Conservation (phyloP, 2,113 vertebrate genomes). For the Anguilla japonica region DNA sequence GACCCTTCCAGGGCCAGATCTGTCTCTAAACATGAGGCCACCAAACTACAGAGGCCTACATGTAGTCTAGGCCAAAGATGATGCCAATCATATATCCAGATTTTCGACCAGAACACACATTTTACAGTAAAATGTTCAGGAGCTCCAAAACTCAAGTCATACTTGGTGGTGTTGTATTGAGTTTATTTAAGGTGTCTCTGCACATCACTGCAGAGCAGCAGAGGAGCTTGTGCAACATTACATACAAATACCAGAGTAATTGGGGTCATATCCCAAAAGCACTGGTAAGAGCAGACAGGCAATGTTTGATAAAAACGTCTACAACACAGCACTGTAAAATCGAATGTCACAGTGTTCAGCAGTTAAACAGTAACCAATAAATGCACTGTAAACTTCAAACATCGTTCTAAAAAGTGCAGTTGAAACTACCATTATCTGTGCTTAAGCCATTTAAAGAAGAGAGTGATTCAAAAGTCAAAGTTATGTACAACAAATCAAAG, state of each 20-base stretch:
- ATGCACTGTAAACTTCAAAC: not conserved
- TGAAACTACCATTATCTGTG: not conserved
- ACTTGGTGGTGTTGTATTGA: not conserved
- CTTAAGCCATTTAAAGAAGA: conserved; percentile 8
- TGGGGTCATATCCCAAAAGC: not conserved
- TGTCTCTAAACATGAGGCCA: too few relatives aligned
- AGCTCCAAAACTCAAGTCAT: not conserved
- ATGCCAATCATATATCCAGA: too few relatives aligned
- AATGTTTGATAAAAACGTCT: not conserved
- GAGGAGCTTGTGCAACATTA: not conserved
- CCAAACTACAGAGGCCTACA: too few relatives aligned
- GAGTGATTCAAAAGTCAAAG: conserved; percentile 1
- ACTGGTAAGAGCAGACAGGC: not conserved
- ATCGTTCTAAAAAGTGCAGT: not conserved
- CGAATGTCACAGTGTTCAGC: conserved; percentile 26
- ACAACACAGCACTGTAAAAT: not conserved
- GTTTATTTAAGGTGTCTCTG: not conserved
- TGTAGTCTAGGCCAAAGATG: too few relatives aligned
- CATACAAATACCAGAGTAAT: not conserved
- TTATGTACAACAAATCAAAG: not conserved
- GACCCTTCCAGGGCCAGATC: too few relatives aligned
- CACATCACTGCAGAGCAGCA: not conserved
- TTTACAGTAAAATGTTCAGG: too few relatives aligned
- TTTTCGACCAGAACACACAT: too few relatives aligned
- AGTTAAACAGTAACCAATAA: conserved; percentile 5